A percentile compares a stretch with the other conserved stretches of the same genome.
phyloP scores from a whole-genome alignment of 2,888 invertebrate species.

The Nymphalis c-album region DNA sequence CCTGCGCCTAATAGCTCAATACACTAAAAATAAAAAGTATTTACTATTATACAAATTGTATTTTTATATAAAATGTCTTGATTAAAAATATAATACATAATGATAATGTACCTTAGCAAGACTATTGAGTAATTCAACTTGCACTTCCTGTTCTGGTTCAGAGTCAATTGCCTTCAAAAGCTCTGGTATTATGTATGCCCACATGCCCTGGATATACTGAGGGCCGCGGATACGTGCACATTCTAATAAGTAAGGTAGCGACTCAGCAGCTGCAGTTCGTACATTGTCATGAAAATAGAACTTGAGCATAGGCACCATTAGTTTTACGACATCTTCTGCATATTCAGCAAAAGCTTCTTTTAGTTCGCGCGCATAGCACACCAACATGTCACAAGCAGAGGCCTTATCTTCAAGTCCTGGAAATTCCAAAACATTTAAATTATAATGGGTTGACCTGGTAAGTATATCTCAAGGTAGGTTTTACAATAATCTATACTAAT shows the following conservation, averaged over 20 bases:
- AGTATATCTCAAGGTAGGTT: no score
- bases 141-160: slow-evolving; percentile 94
- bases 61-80: not conserved
- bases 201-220: slow-evolving; percentile 86
- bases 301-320: slow-evolving; percentile 94
- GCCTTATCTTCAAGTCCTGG: slow-evolving; percentile 95
- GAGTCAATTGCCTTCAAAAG: slow-evolving; percentile 93
- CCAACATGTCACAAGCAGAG: slow-evolving; percentile 97
- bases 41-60: not conserved
- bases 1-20: slow-evolving; percentile 93
- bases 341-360: slow-evolving; percentile 87
- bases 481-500: no score
- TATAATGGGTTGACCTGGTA: not conserved
- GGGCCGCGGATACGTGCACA: slow-evolving; percentile 92
- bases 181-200: slow-evolving; percentile 93
- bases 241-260: slow-evolving; percentile 92
- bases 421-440: slow-evolving; percentile 17
- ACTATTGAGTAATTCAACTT: slow-evolving; percentile 90
- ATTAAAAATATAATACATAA: no score
- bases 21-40: slow-evolving; percentile 76
- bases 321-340: slow-evolving; percentile 86
- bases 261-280: slow-evolving; percentile 95
- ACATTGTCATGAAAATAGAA: slow-evolving; percentile 97
- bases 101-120: slow-evolving; percentile 83
- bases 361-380: slow-evolving; percentile 95